phyloP scores from a whole-genome alignment of 2,888 invertebrate genomes.

The Melanophora roralis region DNA sequence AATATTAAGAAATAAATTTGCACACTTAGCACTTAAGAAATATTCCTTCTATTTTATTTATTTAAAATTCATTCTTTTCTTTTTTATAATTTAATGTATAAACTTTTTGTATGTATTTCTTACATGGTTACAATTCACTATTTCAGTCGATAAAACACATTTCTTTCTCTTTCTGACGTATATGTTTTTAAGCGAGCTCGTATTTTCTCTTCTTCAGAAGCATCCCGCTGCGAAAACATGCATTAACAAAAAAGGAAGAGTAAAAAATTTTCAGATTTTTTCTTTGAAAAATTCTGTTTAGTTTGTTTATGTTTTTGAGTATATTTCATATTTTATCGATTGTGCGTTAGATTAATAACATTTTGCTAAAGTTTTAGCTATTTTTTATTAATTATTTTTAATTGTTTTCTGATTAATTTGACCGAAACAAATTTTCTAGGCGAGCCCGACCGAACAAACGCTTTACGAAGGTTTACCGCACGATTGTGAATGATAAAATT shows the following conservation, averaged over 20 bases:
- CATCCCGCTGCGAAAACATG: conserved; percentile 61
- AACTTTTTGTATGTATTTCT: conserved; percentile 62
- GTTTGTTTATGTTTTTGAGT: conserved; percentile 10
- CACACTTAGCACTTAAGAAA: not conserved
- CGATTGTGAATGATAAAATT: conserved; percentile 45
- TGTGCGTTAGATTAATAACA: conserved; percentile 49
- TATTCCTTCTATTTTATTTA: conserved; percentile 11
- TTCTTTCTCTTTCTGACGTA: conserved; percentile 44
- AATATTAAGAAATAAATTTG: not conserved
- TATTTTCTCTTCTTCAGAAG: conserved; percentile 48
- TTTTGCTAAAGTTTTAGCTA: conserved; percentile 32
- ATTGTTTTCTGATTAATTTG: conserved; percentile 48
- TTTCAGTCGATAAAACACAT: conserved; percentile 50
- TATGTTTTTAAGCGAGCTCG: conserved; percentile 50
- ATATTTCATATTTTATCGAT: conserved; percentile 42
- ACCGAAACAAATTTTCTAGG: conserved; percentile 62
- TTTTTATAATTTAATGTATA: conserved; percentile 49
- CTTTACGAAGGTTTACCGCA: conserved; percentile 55
- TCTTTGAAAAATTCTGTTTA: conserved; percentile 37
- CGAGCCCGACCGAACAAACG: conserved; percentile 61
- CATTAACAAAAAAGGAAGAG: conserved; percentile 42
- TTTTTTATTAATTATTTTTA: conserved; percentile 59
- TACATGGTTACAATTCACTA: conserved; percentile 57
- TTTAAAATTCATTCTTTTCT: conserved; percentile 37
- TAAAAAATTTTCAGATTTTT: conserved; percentile 52